Evolutionary conservation across 2,888 invertebrate species (phyloP).

Genomic region (Penaeus monodon): DNA sequence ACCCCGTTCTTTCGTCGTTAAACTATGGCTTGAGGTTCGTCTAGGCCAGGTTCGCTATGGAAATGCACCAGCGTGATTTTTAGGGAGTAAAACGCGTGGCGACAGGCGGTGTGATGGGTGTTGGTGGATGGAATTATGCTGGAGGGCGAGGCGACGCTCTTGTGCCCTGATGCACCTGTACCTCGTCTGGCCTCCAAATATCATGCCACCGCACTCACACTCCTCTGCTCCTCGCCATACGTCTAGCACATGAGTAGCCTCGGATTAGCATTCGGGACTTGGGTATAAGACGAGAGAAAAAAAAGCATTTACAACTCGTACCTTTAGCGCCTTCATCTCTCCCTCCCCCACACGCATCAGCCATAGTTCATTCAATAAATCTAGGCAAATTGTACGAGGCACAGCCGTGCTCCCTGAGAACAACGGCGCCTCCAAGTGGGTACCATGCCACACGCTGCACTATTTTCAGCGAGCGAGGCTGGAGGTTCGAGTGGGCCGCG

Average conservation of each 20-base stretch:
- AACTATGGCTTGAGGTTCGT: too few relatives aligned
- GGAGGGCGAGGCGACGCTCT: conserved; percentile 26
- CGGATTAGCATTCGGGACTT: too few relatives aligned
- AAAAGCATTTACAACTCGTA: too few relatives aligned
- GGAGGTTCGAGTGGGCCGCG: conserved; percentile 41
- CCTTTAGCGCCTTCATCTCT: too few relatives aligned
- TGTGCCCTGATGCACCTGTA: conserved; percentile 36
- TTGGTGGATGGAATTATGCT: conserved; percentile 19
- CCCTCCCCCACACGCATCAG: too few relatives aligned
- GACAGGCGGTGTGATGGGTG: not conserved
- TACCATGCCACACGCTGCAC: conserved; percentile 33
- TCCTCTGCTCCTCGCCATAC: not conserved
- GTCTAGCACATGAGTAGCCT: too few relatives aligned
- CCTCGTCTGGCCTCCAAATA: conserved; percentile 8
- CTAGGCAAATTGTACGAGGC: too few relatives aligned
- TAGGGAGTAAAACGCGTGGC: not conserved
- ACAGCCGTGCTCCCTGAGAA: not conserved
- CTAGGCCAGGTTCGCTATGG: too few relatives aligned
- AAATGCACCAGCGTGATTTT: too few relatives aligned
- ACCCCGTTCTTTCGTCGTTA: not conserved
- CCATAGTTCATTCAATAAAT: too few relatives aligned
- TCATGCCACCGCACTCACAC: conserved; percentile 17
- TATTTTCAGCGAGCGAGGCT: conserved; percentile 48
- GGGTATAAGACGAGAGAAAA: too few relatives aligned
- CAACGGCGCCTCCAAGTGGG: conserved; percentile 23